Percentiles rank a stretch among this genome's conserved stretches.
These are phyloP conservation scores for Morpho helenor DNA, from an alignment of 2,888 invertebrate genomes.

Conservation along the genomic window DNA sequence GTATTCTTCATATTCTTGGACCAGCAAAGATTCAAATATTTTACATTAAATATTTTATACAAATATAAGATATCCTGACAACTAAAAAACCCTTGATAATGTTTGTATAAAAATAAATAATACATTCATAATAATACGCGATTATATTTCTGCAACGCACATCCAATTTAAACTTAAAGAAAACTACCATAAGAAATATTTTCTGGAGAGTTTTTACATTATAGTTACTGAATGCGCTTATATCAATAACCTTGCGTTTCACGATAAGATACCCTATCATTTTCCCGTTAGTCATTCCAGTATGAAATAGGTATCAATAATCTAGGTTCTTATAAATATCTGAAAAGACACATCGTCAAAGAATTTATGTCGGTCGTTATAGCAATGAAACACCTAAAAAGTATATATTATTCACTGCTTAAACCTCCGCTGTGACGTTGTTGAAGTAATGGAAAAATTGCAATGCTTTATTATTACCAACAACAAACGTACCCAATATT, in stretches of 20 bases:
- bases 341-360: slow-evolving; percentile 6
- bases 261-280: slow-evolving; percentile 32
- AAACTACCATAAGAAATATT: not conserved
- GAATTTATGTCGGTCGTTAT: slow-evolving; percentile 6
- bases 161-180: not conserved
- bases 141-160: no score
- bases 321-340: slow-evolving; percentile 8
- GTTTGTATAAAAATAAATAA: no score
- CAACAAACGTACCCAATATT: not conserved
- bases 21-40: no score
- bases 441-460: slow-evolving; percentile 2
- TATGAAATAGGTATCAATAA: slow-evolving; percentile 22
- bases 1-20: no score
- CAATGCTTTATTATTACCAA: not conserved
- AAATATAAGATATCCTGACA: no score
- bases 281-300: slow-evolving; percentile 25
- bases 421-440: not conserved
- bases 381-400: slow-evolving; percentile 8
- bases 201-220: not conserved
- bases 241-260: slow-evolving; percentile 35
- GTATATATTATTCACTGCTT: slow-evolving; percentile 6
- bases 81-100: no score
- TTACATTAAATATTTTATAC: no score
- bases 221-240: slow-evolving; percentile 34
- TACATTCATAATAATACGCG: no score